These are phyloP conservation scores for Actinernus sp. DNA, from an alignment of 92 coral and sea anemone species.

Conservation along the genomic window DNA sequence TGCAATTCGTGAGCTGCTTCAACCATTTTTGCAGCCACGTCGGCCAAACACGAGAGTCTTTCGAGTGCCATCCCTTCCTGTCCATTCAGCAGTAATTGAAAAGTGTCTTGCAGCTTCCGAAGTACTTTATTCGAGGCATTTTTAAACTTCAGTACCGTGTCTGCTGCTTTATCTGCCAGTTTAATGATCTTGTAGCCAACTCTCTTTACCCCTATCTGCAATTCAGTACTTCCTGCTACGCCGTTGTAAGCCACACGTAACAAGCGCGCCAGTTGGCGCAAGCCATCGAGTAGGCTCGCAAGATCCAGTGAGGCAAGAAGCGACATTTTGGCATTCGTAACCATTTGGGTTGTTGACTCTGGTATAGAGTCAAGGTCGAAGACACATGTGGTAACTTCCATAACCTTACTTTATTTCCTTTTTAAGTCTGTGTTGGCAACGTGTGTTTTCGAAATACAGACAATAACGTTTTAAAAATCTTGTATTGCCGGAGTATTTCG, in stretches of 20 bases:
- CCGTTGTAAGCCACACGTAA: slow-evolving; percentile 77
- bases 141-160: slow-evolving; percentile 60
- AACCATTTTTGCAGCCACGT: slow-evolving; percentile 58
- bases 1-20: slow-evolving; percentile 60
- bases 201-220: slow-evolving; percentile 60
- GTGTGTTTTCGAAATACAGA: no score
- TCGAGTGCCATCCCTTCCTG: slow-evolving; percentile 73
- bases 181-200: slow-evolving; percentile 72
- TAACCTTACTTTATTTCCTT: no score
- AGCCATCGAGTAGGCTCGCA: slow-evolving; percentile 52
- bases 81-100: slow-evolving; percentile 52
- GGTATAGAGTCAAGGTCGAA: slow-evolving; percentile 54
- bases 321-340: slow-evolving; percentile 3
- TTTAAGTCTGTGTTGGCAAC: no score
- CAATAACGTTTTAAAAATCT: no score
- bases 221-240: slow-evolving; percentile 60
- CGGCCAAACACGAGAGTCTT: slow-evolving; percentile 39
- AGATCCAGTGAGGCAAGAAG: slow-evolving; percentile 59
- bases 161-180: slow-evolving; percentile 70
- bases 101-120: slow-evolving; percentile 51
- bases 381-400: no score
- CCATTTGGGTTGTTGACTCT: slow-evolving; percentile 22
- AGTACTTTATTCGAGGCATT: slow-evolving; percentile 45
- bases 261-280: slow-evolving; percentile 59
- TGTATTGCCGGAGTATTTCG: no score